Conservation (phyloP, 2,888 invertebrate species). For the Marronus borbonicus region DNA sequence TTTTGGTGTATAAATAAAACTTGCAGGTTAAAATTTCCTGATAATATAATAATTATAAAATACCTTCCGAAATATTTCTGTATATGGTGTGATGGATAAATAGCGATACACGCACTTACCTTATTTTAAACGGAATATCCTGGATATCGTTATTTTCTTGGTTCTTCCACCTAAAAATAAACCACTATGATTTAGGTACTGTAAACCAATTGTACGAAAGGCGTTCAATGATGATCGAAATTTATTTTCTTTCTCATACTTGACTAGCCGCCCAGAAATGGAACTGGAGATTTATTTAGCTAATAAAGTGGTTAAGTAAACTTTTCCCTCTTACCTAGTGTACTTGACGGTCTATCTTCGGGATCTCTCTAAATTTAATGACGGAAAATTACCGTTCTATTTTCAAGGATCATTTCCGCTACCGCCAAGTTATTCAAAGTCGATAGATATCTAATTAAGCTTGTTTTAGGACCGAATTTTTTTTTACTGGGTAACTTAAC, state of each 20-base stretch:
- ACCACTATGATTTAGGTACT: no score
- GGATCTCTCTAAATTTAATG: constrained; percentile 28
- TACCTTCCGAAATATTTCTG: no score
- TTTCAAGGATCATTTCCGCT: constrained; percentile 25
- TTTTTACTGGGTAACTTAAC: neutral
- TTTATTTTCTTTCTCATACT: constrained; percentile 10
- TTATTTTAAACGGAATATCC: no score
- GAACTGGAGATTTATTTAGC: constrained; percentile 40
- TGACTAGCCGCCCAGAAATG: constrained; percentile 13
- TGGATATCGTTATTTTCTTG: no score
- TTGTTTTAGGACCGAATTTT: neutral
- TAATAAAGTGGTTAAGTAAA: constrained; percentile 39
- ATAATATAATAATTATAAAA: no score
- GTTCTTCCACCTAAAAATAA: no score
- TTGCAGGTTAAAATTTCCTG: no score
- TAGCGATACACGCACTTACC: no score
- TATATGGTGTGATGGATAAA: no score
- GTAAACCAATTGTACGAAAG: no score
- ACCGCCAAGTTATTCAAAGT: neutral
- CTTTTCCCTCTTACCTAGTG: constrained; percentile 11
- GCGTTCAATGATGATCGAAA: no score
- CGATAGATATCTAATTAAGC: neutral
- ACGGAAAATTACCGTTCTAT: constrained; percentile 32
- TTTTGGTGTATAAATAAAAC: no score
- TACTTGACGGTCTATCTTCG: constrained; percentile 26